Conservation (phyloP, 1,140 invertebrate species). For the Nasonia vitripennis region DNA sequence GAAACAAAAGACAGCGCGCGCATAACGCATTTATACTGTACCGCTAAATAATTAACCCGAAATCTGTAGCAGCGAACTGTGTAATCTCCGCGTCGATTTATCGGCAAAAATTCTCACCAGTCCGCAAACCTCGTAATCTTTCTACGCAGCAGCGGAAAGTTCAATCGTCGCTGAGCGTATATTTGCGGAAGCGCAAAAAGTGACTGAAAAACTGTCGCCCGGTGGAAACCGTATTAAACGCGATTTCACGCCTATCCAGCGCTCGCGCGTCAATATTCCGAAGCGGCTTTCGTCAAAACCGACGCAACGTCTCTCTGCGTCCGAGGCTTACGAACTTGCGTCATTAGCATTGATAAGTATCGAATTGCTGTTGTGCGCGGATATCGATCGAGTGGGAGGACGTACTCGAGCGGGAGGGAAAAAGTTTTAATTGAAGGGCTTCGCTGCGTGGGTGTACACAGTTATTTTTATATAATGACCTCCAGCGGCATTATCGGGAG, state of each 20-base stretch:
- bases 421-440: not conserved
- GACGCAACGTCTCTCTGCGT: too few relatives aligned
- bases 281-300: too few relatives aligned
- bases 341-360: not conserved
- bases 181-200: not conserved
- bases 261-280: too few relatives aligned
- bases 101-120: too few relatives aligned
- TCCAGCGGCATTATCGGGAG: not conserved
- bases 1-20: not conserved
- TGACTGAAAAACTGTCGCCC: not conserved
- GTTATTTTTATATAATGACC: not conserved
- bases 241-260: not conserved
- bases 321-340: not conserved
- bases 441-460: not conserved
- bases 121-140: too few relatives aligned
- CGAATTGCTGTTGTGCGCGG: not conserved
- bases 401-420: not conserved
- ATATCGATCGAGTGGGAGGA: too few relatives aligned
- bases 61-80: too few relatives aligned
- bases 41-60: too few relatives aligned
- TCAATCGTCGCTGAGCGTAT: not conserved
- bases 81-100: too few relatives aligned
- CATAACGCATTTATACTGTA: not conserved
- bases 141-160: too few relatives aligned
- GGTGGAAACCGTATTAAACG: not conserved